Evolutionary conservation across 2,113 vertebrate species (phyloP), one percentile per base, ranked within the genome.

Genomic region (Embiotoca jacksoni): DNA sequence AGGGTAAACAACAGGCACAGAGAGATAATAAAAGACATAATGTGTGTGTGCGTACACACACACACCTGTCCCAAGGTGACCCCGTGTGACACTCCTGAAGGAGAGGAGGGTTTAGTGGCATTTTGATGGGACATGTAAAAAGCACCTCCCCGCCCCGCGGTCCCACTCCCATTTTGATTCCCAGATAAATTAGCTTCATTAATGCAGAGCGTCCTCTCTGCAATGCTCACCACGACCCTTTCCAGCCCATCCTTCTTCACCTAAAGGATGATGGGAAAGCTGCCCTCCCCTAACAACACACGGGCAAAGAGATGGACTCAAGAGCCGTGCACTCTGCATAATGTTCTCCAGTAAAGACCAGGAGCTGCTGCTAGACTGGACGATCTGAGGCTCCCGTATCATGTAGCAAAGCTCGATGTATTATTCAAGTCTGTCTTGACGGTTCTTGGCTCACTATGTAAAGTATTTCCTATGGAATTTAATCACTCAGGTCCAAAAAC

Each of bases 151-250:
- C 57, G 32, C 85, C 84, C 63, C 0, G 1, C 66, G 80, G 79
- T 72, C 75, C 79, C 84, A 66, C 81, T 81, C 86, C 78, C 75
- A 78, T 78, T 89, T 73, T 87, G 87, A 92, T 91, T 86, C 84
- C 53, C 82, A 80, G 86, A 90, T 89, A 92, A 92, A 93, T 92
- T 82, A 90, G 86, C 85, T 91, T 89, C 88, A 91, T 91, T 91
- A 87, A 89, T 88, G 85, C 89, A 72, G 74, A 63, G 68, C 83
- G 66, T 88, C 72, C 84, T 85, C 82, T 85, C 78, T 36, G 67
- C 72, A 49, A 63, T 16, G 84, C 75, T 83, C 86, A 30, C 81
- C 68, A 30, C 55, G 78, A 87, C 89, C 83, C 75, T 64, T 15
- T 82, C 66, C 60, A 81, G 75, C 83, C 81, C 82, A 84, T 88